These are phyloP conservation scores for Amblyopsis hoosieri DNA, from an alignment of 2,797 vertebrate species.

Conservation along the genomic window DNA sequence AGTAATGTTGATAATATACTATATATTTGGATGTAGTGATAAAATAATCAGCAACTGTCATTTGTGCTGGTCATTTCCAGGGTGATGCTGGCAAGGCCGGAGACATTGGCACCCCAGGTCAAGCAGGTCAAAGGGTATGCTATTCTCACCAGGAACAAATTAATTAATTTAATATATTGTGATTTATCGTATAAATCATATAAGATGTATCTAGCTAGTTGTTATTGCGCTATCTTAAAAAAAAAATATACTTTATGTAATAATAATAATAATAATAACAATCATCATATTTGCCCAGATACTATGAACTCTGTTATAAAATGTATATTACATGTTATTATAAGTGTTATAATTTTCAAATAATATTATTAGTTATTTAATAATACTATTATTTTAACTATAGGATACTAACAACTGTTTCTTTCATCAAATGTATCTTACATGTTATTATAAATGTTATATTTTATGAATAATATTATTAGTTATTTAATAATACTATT, in stretches of 20 bases:
- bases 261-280: too few relatives aligned
- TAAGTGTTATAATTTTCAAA: too few relatives aligned
- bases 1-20: conserved; percentile 36
- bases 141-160: background rate
- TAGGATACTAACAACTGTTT: background rate
- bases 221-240: background rate
- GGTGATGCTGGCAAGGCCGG: conserved; percentile 93
- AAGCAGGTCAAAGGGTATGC: conserved; percentile 89
- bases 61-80: conserved; percentile 64
- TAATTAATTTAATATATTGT: background rate
- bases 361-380: too few relatives aligned
- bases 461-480: too few relatives aligned
- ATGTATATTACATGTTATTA: too few relatives aligned
- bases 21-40: background rate
- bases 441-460: too few relatives aligned
- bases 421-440: background rate
- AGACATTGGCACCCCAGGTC: conserved; percentile 88
- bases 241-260: too few relatives aligned
- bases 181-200: background rate
- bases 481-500: too few relatives aligned
- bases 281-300: too few relatives aligned
- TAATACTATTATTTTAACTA: too few relatives aligned
- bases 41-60: background rate
- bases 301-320: too few relatives aligned
- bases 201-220: too few relatives aligned